Percentiles rank a stretch among this genome's conserved stretches.
phyloP scores from a whole-genome alignment of 2,888 invertebrate genomes.

The Drosophila atripex region DNA sequence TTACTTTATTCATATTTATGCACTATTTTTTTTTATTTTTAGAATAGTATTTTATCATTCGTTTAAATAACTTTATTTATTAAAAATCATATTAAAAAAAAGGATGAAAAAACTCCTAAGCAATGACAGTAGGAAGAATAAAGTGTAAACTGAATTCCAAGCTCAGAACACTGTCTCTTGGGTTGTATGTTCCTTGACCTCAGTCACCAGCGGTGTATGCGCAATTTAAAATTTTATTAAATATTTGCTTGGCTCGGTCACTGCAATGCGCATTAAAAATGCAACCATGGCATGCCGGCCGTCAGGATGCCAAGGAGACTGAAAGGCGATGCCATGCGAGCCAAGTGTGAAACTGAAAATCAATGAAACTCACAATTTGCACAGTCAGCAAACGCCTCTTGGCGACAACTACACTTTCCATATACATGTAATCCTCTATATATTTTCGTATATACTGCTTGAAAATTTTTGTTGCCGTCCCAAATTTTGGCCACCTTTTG shows the following conservation, averaged over 20 bases:
- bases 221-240: conserved; percentile 56
- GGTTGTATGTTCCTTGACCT: conserved; percentile 11
- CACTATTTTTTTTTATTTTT: no score
- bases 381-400: conserved; percentile 49
- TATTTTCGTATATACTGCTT: not conserved
- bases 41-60: not conserved
- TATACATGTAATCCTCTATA: not conserved
- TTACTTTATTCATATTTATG: not conserved
- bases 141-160: not conserved
- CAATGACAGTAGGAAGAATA: not conserved
- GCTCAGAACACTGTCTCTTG: not conserved
- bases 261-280: conserved; percentile 74
- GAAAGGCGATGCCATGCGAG: conserved; percentile 19
- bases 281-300: conserved; percentile 49
- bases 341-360: conserved; percentile 57
- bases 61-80: not conserved
- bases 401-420: conserved; percentile 34
- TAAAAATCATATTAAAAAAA: no score
- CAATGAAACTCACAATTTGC: conserved; percentile 64
- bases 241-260: conserved; percentile 54
- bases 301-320: conserved; percentile 47
- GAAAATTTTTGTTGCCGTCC: conserved; percentile 6
- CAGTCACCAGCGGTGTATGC: conserved; percentile 26
- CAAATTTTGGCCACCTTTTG: conserved; percentile 29
- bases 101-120: not conserved